Conservation (phyloP, 2,113 vertebrate species). For the Grantiella picta region DNA sequence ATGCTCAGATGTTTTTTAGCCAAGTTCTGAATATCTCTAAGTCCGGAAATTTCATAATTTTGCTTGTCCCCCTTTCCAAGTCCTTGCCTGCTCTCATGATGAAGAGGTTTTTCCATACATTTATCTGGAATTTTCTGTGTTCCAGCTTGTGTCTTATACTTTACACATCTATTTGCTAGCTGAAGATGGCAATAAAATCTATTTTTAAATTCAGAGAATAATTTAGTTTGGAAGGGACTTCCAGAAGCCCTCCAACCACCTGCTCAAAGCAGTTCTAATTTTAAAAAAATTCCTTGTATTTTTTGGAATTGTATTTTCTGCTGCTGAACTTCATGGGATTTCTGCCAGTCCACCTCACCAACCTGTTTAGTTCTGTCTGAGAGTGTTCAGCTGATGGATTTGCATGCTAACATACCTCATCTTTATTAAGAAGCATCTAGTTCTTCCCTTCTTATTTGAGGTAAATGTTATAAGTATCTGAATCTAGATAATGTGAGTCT, state of each 20-base stretch:
- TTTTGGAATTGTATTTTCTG: neutral
- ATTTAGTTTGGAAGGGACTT: neutral
- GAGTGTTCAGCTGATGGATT: neutral
- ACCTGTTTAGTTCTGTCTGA: neutral
- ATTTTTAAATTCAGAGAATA: neutral
- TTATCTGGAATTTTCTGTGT: neutral
- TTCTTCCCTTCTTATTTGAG: neutral
- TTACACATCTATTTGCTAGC: neutral
- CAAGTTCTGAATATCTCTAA: neutral
- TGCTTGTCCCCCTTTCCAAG: neutral
- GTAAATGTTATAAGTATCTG: accelerated
- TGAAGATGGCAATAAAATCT: neutral
- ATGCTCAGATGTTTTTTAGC: neutral
- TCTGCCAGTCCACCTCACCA: neutral
- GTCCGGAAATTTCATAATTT: neutral
- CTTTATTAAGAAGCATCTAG: neutral
- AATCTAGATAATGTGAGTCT: neutral
- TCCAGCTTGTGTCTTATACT: neutral
- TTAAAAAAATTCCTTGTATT: neutral
- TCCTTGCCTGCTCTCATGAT: neutral
- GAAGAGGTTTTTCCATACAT: neutral
- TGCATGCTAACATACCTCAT: accelerated
- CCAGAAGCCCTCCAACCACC: neutral
- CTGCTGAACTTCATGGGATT: neutral
- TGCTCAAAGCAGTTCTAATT: neutral